Conservation (phyloP, 2,888 invertebrate genomes). For the Leucophora obtusa region DNA sequence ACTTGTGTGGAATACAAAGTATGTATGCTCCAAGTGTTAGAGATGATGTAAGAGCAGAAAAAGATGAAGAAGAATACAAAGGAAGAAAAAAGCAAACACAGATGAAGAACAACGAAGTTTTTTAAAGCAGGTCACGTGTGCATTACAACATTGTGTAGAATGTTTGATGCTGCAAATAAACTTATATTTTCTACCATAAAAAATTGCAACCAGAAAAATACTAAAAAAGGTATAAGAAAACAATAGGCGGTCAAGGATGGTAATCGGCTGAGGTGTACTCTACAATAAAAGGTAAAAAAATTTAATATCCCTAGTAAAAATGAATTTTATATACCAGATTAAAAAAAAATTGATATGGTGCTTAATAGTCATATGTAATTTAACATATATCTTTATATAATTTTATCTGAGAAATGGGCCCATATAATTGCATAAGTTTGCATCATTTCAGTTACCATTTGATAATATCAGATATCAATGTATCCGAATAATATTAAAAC, state of each 20-base stretch:
- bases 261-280: background rate
- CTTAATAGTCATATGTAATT: too few species aligned
- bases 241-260: background rate
- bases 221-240: background rate
- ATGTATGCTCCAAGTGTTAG: constrained; percentile 15
- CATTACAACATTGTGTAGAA: constrained; percentile 40
- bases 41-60: constrained; percentile 6
- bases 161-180: constrained; percentile 57
- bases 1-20: constrained; percentile 48
- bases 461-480: too few species aligned
- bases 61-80: constrained; percentile 31
- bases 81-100: constrained; percentile 38
- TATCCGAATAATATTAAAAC: too few species aligned
- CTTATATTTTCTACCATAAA: constrained; percentile 14
- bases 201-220: background rate
- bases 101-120: constrained; percentile 9
- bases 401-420: too few species aligned
- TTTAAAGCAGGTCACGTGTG: constrained; percentile 60
- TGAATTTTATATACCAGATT: too few species aligned
- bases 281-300: background rate
- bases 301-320: too few species aligned
- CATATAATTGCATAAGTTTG: too few species aligned
- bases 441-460: too few species aligned
- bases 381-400: too few species aligned
- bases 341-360: too few species aligned